phyloP scores from a whole-genome alignment of 2,113 vertebrate genomes.

The Malurus cyaneus region DNA sequence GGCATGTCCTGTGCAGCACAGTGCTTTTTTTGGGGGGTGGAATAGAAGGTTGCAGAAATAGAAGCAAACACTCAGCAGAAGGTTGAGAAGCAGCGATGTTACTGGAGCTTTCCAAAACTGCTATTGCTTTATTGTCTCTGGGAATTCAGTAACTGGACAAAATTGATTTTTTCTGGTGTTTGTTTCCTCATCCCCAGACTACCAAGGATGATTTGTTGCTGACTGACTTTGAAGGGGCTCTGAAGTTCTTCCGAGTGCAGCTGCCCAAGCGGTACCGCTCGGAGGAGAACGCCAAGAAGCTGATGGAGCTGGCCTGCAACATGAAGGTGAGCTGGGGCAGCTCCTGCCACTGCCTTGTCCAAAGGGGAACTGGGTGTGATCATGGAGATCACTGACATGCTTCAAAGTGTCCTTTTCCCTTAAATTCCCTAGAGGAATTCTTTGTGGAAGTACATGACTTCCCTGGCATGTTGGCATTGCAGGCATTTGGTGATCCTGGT shows the following conservation, averaged over 20 bases:
- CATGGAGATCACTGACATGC: not conserved
- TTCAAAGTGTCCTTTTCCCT: not conserved
- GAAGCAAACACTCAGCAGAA: not conserved
- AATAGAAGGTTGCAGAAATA: not conserved
- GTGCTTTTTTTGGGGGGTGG: not conserved
- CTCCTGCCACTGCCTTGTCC: not conserved
- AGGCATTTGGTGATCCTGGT: not conserved
- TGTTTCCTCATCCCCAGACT: constrained; percentile 75
- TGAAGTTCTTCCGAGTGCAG: constrained; percentile 97
- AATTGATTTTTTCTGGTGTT: not conserved
- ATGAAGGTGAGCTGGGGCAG: constrained; percentile 85
- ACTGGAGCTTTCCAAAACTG: not conserved
- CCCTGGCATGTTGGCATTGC: not conserved
- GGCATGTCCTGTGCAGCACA: not conserved
- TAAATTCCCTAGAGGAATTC: not conserved
- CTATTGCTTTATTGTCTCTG: not conserved
- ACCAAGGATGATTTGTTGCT: constrained; percentile 95
- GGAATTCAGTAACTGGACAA: not conserved
- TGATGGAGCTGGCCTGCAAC: constrained; percentile 97
- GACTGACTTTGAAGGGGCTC: constrained; percentile 94
- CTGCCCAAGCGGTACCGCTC: constrained; percentile 97
- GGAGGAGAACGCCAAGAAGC: constrained; percentile 96
- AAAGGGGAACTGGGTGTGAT: not conserved
- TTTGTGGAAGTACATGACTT: not conserved
- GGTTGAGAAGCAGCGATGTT: not conserved